phyloP scores from a whole-genome alignment of 2,797 vertebrate genomes.

The Mus caroli region DNA sequence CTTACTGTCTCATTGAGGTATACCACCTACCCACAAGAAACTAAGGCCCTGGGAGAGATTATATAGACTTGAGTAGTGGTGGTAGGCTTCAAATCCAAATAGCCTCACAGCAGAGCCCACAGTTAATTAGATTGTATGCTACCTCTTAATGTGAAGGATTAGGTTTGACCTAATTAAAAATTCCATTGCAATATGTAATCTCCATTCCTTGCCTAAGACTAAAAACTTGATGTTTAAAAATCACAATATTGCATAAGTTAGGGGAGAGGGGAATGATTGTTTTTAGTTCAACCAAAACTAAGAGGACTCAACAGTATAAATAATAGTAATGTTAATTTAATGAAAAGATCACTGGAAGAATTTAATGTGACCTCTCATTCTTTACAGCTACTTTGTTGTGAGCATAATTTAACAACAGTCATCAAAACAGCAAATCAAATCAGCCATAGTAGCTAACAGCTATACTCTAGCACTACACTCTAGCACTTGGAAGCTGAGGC shows the following conservation, averaged over 20 bases:
- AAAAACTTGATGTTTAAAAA: conserved; percentile 50
- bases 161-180: conserved; percentile 57
- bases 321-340: neutral
- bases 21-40: neutral
- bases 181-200: conserved; percentile 22
- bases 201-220: conserved; percentile 47
- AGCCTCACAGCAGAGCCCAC: neutral
- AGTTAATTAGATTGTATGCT: neutral
- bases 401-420: neutral
- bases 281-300: conserved; percentile 8
- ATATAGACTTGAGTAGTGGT: neutral
- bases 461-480: neutral
- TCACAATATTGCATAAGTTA: conserved; percentile 38
- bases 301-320: neutral
- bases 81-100: neutral
- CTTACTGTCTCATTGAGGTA: conserved; percentile 13
- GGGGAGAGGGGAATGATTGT: neutral
- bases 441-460: neutral
- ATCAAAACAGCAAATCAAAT: neutral
- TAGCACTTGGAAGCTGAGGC: neutral
- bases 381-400: neutral
- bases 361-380: neutral
- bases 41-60: neutral
- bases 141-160: neutral
- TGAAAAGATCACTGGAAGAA: neutral